A percentile compares a stretch with the other conserved stretches of the same genome.
Conservation (phyloP, 2,113 vertebrate species). For the Cynopterus brachyotis region DNA sequence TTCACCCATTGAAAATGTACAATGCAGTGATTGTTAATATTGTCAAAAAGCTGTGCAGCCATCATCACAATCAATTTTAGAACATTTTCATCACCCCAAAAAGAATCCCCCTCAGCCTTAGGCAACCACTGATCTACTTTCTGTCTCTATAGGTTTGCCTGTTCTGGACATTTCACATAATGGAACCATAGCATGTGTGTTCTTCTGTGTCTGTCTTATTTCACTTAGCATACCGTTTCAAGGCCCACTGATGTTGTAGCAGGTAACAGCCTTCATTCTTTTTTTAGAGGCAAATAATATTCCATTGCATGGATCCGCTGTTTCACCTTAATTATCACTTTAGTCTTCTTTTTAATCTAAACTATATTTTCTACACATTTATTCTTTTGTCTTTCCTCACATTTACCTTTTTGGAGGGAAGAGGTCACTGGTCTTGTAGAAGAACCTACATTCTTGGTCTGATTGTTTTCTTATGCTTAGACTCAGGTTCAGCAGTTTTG, state of each 20-base stretch:
- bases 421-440: not conserved
- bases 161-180: not conserved
- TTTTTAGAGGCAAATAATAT: not conserved
- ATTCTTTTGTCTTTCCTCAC: not conserved
- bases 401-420: not conserved
- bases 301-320: not conserved
- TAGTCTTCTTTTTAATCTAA: not conserved
- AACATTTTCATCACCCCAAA: not conserved
- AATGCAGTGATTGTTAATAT: not conserved
- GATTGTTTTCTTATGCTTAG: not conserved
- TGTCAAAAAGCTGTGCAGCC: fast-evolving
- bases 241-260: not conserved
- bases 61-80: not conserved
- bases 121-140: not conserved
- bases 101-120: not conserved
- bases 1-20: not conserved
- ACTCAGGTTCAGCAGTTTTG: no score
- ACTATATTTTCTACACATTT: fast-evolving
- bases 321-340: not conserved
- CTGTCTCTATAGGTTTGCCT: not conserved
- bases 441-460: not conserved
- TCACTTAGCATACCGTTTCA: not conserved
- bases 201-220: not conserved
- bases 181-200: fast-evolving
- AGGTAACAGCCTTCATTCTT: not conserved